phyloP scores from a whole-genome alignment of 2,797 vertebrate species.

The Jordanella pulchra region DNA sequence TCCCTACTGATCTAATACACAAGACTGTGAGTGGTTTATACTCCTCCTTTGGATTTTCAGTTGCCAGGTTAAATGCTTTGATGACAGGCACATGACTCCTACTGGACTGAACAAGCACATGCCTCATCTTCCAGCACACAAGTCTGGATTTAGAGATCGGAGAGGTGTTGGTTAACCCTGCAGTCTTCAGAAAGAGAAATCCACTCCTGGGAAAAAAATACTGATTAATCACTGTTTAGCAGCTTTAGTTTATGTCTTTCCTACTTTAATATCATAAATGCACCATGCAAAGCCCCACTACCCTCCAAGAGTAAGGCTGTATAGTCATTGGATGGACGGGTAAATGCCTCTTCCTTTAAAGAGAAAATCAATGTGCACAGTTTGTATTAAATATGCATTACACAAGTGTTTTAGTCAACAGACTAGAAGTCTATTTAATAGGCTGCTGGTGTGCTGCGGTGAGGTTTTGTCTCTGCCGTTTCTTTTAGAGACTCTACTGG shows the following conservation, averaged over 20 bases:
- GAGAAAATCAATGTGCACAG: neutral
- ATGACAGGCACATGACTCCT: neutral
- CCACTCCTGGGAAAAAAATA: neutral
- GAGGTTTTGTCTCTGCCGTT: neutral
- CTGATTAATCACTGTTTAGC: neutral
- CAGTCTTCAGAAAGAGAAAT: neutral
- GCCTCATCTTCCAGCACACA: slow-evolving; percentile 2
- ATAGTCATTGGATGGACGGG: too few relatives aligned
- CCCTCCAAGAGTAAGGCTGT: too few relatives aligned
- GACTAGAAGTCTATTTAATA: neutral
- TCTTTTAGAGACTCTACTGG: too few relatives aligned
- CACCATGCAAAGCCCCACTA: neutral
- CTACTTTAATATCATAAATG: neutral
- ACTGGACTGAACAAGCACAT: neutral
- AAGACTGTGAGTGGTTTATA: neutral
- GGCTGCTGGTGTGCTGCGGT: neutral
- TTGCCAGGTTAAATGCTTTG: neutral
- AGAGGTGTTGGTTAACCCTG: neutral
- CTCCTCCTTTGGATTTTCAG: neutral
- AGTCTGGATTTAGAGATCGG: neutral
- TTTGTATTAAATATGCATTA: neutral
- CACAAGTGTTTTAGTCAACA: neutral
- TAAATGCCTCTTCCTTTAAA: too few relatives aligned
- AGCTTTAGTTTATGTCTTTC: neutral
- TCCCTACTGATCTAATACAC: neutral